A percentile compares a stretch with the other conserved stretches of the same genome.
phyloP scores from a whole-genome alignment of 2,888 invertebrate genomes.

The Masnerella sp. region DNA sequence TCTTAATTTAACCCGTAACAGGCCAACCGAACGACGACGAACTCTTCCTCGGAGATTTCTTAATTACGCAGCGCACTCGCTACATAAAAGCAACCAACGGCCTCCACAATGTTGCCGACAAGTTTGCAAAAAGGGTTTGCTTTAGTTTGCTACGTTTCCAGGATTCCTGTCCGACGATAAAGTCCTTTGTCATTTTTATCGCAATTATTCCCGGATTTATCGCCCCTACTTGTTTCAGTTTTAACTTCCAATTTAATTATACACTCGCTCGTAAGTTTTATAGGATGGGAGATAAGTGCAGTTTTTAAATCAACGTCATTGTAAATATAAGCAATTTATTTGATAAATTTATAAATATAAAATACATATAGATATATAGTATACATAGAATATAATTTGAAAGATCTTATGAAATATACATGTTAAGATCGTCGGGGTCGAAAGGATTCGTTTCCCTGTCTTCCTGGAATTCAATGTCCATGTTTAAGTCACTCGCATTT shows the following conservation, averaged over 20 bases:
- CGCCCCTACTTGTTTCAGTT: constrained; percentile 59
- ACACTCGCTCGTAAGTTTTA: too few relatives aligned
- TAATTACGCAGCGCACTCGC: constrained; percentile 70
- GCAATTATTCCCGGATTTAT: constrained; percentile 76
- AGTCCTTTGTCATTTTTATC: constrained; percentile 76
- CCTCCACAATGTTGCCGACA: constrained; percentile 59
- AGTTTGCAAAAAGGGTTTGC: constrained; percentile 63
- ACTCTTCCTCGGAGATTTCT: constrained; percentile 74
- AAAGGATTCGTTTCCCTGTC: too few relatives aligned
- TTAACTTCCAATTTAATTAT: constrained; percentile 35
- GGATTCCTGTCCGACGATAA: constrained; percentile 67
- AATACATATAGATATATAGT: too few relatives aligned
- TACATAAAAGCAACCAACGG: constrained; percentile 27
- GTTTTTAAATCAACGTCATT: too few relatives aligned
- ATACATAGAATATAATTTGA: too few relatives aligned
- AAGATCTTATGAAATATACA: too few relatives aligned
- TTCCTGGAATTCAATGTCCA: too few relatives aligned
- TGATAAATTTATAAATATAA: too few relatives aligned
- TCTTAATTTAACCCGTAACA: constrained; percentile 74
- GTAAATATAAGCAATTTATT: too few relatives aligned
- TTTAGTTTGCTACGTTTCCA: constrained; percentile 65
- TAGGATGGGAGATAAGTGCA: too few relatives aligned
- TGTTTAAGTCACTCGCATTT: too few relatives aligned
- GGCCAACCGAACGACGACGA: constrained; percentile 62
- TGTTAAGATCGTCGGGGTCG: too few relatives aligned